Evolutionary conservation across 1,140 invertebrate species (phyloP).

Genomic region (Muscidifurax raptorellus): DNA sequence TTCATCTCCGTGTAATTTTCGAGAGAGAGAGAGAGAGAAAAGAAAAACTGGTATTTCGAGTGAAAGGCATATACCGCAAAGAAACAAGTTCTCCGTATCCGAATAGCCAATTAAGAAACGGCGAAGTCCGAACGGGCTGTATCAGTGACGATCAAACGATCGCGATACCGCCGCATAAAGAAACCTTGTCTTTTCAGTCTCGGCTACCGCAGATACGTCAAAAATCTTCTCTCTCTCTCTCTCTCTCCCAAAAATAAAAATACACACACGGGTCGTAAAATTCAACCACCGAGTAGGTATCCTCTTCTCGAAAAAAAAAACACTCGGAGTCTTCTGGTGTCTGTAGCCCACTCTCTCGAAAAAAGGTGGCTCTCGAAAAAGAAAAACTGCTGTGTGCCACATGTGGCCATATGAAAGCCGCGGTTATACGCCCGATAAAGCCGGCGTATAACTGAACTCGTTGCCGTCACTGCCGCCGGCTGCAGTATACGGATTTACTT

Average conservation of each 20-base stretch:
- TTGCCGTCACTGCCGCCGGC: too few species aligned
- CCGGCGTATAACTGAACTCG: too few species aligned
- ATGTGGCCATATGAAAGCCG: background rate
- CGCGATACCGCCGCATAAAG: background rate
- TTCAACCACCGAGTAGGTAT: background rate
- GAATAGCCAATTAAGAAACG: background rate
- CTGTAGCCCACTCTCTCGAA: too few species aligned
- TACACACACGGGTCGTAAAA: background rate
- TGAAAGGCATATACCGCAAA: background rate
- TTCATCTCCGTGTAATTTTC: too few species aligned
- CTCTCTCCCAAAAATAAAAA: background rate
- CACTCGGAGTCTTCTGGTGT: background rate
- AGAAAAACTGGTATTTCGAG: background rate
- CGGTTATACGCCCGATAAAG: background rate
- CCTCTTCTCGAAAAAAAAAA: background rate
- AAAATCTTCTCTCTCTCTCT: background rate
- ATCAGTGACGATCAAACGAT: background rate
- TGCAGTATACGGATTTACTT: slow-evolving; percentile 3
- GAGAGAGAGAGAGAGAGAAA: background rate
- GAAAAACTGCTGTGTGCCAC: background rate
- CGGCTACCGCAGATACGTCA: background rate
- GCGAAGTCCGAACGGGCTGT: too few species aligned
- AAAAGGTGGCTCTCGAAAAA: background rate
- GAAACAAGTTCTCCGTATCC: too few species aligned
- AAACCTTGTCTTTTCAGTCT: background rate